These are phyloP conservation scores for Stegana nigrithorax DNA, from an alignment of 2,888 invertebrate genomes.

Conservation along the genomic window DNA sequence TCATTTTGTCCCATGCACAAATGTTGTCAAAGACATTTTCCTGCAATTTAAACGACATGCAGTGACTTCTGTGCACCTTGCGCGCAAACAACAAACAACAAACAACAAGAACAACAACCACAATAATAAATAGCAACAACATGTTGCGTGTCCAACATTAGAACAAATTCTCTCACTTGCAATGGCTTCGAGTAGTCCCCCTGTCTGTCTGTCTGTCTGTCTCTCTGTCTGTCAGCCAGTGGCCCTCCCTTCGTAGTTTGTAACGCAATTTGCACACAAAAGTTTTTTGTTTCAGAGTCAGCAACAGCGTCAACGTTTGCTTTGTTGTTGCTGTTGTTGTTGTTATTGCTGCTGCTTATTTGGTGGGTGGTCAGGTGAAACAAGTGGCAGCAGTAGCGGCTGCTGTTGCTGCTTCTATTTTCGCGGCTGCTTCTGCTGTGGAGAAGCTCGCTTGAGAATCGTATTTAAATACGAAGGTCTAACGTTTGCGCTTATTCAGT, in stretches of 20 bases:
- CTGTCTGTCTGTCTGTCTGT: neutral
- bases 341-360: slow-evolving; percentile 35
- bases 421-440: too few species aligned
- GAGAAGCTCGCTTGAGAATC: slow-evolving; percentile 64
- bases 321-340: slow-evolving; percentile 38
- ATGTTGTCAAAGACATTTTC: slow-evolving; percentile 15
- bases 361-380: slow-evolving; percentile 69
- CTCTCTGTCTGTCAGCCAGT: neutral
- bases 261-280: slow-evolving; percentile 63
- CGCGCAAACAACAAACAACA: slow-evolving; percentile 15
- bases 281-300: slow-evolving; percentile 34
- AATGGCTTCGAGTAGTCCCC: neutral
- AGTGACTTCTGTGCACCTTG: neutral
- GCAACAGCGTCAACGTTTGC: neutral
- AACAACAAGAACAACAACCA: slow-evolving; percentile 22
- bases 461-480: slow-evolving; percentile 64
- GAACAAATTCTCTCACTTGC: slow-evolving; percentile 63
- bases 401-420: neutral
- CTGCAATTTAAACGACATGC: slow-evolving; percentile 48
- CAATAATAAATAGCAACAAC: slow-evolving; percentile 19
- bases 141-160: slow-evolving; percentile 59
- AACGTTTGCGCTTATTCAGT: slow-evolving; percentile 60
- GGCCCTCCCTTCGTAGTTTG: slow-evolving; percentile 27
- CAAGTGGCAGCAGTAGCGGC: slow-evolving; percentile 45
- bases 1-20: too few species aligned